A percentile compares a stretch with the other conserved stretches of the same genome.
Conservation (phyloP, 2,888 invertebrate species). For the Leucophenga montana region DNA sequence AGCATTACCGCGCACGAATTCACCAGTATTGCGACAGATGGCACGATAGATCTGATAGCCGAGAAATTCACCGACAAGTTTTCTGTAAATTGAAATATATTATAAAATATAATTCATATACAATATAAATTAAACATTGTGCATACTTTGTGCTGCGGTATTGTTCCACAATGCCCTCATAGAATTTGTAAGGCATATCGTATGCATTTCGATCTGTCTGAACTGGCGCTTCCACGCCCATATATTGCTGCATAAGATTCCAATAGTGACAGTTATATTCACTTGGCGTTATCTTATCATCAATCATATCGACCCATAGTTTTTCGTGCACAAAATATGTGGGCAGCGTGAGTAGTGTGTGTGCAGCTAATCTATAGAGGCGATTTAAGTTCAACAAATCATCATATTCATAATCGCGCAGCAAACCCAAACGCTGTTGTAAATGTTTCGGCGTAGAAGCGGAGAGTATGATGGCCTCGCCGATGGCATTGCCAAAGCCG, state of each 20-base stretch:
- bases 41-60: conserved; percentile 79
- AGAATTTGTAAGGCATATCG: conserved; percentile 83
- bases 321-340: conserved; percentile 80
- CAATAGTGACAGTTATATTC: conserved; percentile 79
- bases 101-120: not conserved
- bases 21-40: conserved; percentile 78
- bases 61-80: conserved; percentile 83
- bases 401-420: conserved; percentile 51
- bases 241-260: conserved; percentile 76
- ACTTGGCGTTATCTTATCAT: conserved; percentile 74
- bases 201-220: conserved; percentile 78
- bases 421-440: conserved; percentile 63
- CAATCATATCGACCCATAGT: conserved; percentile 79
- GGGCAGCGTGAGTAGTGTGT: conserved; percentile 80
- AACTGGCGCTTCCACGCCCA: conserved; percentile 78
- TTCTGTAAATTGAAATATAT: conserved; percentile 72
- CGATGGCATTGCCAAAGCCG: conserved; percentile 62
- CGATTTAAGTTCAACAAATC: conserved; percentile 54
- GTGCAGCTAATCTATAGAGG: conserved; percentile 74
- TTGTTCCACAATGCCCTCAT: conserved; percentile 69
- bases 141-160: conserved; percentile 58
- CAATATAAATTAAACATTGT: conserved; percentile 39
- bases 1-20: conserved; percentile 69
- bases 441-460: conserved; percentile 80
- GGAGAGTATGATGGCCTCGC: conserved; percentile 71